Evolutionary conservation across 2,888 invertebrate species (phyloP).

Genomic region (Heliothis peltigera): DNA sequence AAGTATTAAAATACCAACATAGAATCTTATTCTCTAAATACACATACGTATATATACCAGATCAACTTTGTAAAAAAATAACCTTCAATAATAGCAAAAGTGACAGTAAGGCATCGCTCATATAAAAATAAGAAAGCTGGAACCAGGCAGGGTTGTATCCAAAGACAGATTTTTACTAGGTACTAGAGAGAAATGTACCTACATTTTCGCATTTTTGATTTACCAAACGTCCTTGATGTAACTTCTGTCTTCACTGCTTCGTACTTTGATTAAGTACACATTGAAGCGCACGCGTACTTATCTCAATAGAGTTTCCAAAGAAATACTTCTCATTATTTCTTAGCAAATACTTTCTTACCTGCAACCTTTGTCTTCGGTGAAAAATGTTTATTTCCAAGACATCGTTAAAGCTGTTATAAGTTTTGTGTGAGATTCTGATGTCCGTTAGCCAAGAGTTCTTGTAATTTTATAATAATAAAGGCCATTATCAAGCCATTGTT

Average conservation of each 20-base stretch:
- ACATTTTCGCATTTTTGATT: no score
- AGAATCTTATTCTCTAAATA: no score
- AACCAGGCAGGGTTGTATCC: no score
- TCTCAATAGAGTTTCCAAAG: not conserved
- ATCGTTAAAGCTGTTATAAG: not conserved
- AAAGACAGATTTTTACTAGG: no score
- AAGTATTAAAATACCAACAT: no score
- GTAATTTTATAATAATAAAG: not conserved
- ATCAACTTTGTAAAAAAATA: no score
- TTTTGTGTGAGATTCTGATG: not conserved
- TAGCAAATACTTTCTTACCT: constrained; percentile 16
- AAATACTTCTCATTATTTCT: constrained; percentile 26
- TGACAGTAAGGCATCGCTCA: no score
- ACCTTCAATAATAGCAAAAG: no score
- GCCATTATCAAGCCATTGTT: not conserved
- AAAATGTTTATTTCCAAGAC: constrained; percentile 10
- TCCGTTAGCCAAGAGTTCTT: not conserved
- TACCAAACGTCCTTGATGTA: not conserved
- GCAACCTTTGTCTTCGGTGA: constrained; percentile 3
- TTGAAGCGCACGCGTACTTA: not conserved
- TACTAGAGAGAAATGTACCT: no score
- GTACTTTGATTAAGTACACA: not conserved
- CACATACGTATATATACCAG: no score
- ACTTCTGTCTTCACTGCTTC: not conserved
- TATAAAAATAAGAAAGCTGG: no score